Base-by-base conservation (phyloP, 2,888 invertebrate species). In the Pecten maximus region DNA sequence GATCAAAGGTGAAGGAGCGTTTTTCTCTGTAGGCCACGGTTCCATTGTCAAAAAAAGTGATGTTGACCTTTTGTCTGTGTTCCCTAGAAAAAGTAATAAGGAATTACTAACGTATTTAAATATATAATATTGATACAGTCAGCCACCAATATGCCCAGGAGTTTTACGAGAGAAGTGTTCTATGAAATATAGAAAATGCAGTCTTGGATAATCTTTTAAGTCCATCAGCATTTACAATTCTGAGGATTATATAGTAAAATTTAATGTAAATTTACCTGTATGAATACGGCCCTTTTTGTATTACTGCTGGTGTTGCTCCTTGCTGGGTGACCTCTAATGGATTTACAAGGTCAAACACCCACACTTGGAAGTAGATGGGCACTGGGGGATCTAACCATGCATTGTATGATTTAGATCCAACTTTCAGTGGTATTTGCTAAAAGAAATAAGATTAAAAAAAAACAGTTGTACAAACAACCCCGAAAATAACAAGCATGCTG, bases 301-400 rank as follows among this genome's bases (percentile, higher is more conserved):
- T 60, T 28, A 93, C 40, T 0, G 88, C 88, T 48, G 93, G 93
- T 86, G 91, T 93, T 23, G 40, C 92, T 15, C 94, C 94, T 28
- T 91, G 60, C 44, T 92, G 88, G n/a, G 93, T 92, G 23, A 94
- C 93, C 88, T 95, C 94, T 2, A 91, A 86, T 0, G 92, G 93
- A 91, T 96, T 96, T 8, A 94, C 93, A 40, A 96, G 92, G 89
- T 96, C 94, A 94, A 95, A 96, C 40, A 96, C 94, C 91, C 94
- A 96, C 16, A 96, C 89, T 91, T 95, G 94, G 89, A 95, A 95
- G 87, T 94, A 94, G 50, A 96, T 94, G 15, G 96, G 95, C 16
- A 95, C 93, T 40, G 94, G 98, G 0, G 98, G 97, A 93, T 98
- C 98, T 87, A 98, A 97, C 98, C 98, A 99, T 97, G 98, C 97